phyloP scores from a whole-genome alignment of 2,888 invertebrate species.

The Eledone cirrhosa region DNA sequence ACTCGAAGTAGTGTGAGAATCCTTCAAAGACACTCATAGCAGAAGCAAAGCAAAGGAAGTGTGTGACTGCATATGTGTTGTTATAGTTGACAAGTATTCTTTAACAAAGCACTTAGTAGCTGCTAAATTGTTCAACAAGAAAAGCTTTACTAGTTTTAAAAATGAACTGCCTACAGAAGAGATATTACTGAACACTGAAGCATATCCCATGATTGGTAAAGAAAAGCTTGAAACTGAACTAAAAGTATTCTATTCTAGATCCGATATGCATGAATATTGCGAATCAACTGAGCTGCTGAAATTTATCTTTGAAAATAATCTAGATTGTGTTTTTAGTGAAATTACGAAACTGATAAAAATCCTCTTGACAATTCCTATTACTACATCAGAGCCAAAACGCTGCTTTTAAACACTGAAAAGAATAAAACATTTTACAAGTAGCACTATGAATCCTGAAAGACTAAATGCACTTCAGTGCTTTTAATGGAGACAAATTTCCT shows the following conservation, averaged over 20 bases:
- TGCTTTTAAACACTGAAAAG: neutral
- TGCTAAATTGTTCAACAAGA: constrained; percentile 6
- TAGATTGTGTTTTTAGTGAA: too few relatives aligned
- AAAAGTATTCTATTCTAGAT: neutral
- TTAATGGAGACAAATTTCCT: neutral
- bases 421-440: too few relatives aligned
- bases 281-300: too few relatives aligned
- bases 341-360: too few relatives aligned
- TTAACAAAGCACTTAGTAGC: neutral
- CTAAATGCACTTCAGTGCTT: neutral
- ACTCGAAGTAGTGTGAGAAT: neutral
- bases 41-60: too few relatives aligned
- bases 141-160: too few relatives aligned
- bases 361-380: too few relatives aligned
- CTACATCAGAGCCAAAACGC: neutral
- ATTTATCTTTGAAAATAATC: too few relatives aligned
- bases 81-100: neutral
- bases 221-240: neutral
- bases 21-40: too few relatives aligned
- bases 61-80: constrained; percentile 1
- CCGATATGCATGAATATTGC: too few relatives aligned
- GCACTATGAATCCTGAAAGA: too few relatives aligned
- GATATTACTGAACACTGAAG: neutral
- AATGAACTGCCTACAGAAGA: neutral
- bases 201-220: constrained; percentile 1